Evolutionary conservation across 2,113 vertebrate species (phyloP).

Genomic region (Clarias macrocephalus): DNA sequence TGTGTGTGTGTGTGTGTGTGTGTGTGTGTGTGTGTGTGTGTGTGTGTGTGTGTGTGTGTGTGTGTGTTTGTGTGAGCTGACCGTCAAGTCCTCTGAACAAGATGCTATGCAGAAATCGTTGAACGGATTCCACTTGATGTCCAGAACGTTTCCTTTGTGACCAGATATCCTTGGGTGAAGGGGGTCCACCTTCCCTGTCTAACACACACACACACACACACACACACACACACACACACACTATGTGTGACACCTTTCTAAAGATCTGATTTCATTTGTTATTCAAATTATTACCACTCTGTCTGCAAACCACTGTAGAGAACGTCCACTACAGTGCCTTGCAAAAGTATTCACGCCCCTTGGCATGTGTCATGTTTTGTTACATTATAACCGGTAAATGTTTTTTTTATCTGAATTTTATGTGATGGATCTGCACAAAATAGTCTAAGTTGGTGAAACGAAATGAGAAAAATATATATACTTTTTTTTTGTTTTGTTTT

Average conservation of each 20-base stretch:
- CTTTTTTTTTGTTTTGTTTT: no score
- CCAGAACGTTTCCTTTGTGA: slow-evolving; percentile 84
- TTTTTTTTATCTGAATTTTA: no score
- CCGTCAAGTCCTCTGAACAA: slow-evolving; percentile 90
- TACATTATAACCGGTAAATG: no score
- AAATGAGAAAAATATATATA: no score
- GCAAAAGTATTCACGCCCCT: neutral
- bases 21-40: neutral
- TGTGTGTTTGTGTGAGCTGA: slow-evolving; percentile 57
- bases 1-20: neutral
- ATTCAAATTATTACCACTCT: neutral
- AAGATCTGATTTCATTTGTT: neutral
- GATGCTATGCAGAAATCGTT: slow-evolving; percentile 90
- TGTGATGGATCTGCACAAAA: no score
- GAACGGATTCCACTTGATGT: slow-evolving; percentile 96
- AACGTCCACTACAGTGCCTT: neutral
- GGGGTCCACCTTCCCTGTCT: slow-evolving; percentile 90
- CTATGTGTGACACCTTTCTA: neutral
- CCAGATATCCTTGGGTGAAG: slow-evolving; percentile 88
- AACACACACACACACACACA: slow-evolving; percentile 42
- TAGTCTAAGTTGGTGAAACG: no score
- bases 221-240: slow-evolving; percentile 28
- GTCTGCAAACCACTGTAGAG: neutral
- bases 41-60: neutral
- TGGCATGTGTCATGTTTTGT: no score